phyloP scores from a whole-genome alignment of 2,888 invertebrate species.

The Chromoteleia sp. region DNA sequence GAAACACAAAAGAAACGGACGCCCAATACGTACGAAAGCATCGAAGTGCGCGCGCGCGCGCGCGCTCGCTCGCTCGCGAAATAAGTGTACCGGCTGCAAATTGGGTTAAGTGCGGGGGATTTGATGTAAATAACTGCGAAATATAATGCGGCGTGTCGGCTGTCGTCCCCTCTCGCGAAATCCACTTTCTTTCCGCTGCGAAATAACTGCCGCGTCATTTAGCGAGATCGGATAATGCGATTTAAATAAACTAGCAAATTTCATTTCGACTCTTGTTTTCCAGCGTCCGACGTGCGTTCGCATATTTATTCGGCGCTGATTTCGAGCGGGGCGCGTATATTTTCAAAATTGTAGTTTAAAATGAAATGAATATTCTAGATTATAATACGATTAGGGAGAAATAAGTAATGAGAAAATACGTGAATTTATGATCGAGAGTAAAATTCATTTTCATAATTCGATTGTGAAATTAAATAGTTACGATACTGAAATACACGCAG shows the following conservation, averaged over 20 bases:
- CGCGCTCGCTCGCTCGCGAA: slow-evolving; percentile 15
- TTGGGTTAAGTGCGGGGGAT: slow-evolving; percentile 75
- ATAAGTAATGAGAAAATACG: slow-evolving; percentile 53
- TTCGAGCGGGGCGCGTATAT: slow-evolving; percentile 16
- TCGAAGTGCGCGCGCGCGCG: slow-evolving; percentile 53
- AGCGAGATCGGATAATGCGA: slow-evolving; percentile 60
- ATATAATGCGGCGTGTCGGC: slow-evolving; percentile 54
- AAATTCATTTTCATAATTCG: slow-evolving; percentile 48
- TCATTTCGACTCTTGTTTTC: slow-evolving; percentile 49
- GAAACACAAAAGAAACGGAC: slow-evolving; percentile 70
- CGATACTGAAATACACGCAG: slow-evolving; percentile 21
- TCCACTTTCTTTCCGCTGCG: slow-evolving; percentile 50
- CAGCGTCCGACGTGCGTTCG: slow-evolving; percentile 35
- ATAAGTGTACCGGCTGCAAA: slow-evolving; percentile 68
- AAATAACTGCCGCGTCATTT: slow-evolving; percentile 51
- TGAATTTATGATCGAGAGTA: slow-evolving; percentile 38
- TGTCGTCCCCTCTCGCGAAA: slow-evolving; percentile 20
- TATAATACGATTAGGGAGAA: slow-evolving; percentile 50
- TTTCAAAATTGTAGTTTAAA: slow-evolving; percentile 44
- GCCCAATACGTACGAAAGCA: slow-evolving; percentile 51
- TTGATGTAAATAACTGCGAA: slow-evolving; percentile 58
- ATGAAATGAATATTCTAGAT: slow-evolving; percentile 44
- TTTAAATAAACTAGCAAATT: slow-evolving; percentile 66
- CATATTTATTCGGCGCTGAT: slow-evolving; percentile 56
- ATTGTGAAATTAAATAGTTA: slow-evolving; percentile 48